phyloP scores from a whole-genome alignment of 2,113 vertebrate genomes.

The Phycodurus eques region DNA sequence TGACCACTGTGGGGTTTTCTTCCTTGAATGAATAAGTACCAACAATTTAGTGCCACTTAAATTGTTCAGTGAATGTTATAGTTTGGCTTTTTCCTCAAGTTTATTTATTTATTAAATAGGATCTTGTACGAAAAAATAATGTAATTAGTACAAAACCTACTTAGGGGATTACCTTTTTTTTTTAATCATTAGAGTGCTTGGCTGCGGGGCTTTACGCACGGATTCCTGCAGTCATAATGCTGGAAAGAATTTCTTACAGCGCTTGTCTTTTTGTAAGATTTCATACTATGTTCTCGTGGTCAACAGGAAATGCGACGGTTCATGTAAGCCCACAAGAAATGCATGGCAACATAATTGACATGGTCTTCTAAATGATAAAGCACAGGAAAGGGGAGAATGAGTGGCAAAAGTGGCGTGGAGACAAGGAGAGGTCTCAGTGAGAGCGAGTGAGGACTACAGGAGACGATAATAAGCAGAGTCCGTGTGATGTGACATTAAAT shows the following conservation, averaged over 20 bases:
- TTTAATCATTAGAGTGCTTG: neutral
- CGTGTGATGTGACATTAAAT: conserved; percentile 16
- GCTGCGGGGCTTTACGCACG: neutral
- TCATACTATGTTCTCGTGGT: neutral
- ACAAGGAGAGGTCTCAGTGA: conserved; percentile 36
- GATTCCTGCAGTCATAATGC: too few relatives aligned
- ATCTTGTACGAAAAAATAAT: too few relatives aligned
- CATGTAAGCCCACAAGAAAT: neutral
- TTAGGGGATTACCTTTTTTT: neutral
- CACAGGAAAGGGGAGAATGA: conserved; percentile 29
- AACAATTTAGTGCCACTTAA: too few relatives aligned
- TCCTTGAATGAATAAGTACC: too few relatives aligned
- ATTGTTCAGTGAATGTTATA: too few relatives aligned
- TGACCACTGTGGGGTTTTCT: too few relatives aligned
- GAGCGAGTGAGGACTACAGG: conserved; percentile 19
- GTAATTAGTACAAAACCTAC: neutral
- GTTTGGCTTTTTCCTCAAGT: too few relatives aligned
- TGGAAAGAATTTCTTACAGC: too few relatives aligned
- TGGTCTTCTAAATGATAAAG: neutral
- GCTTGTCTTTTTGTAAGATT: neutral
- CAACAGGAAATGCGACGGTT: too few relatives aligned
- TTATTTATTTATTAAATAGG: too few relatives aligned
- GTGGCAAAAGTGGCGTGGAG: conserved; percentile 19
- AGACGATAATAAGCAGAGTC: conserved; percentile 13
- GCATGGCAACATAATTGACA: conserved; percentile 13